phyloP scores from a whole-genome alignment of 2,888 invertebrate species.

The Terebella lapidaria region DNA sequence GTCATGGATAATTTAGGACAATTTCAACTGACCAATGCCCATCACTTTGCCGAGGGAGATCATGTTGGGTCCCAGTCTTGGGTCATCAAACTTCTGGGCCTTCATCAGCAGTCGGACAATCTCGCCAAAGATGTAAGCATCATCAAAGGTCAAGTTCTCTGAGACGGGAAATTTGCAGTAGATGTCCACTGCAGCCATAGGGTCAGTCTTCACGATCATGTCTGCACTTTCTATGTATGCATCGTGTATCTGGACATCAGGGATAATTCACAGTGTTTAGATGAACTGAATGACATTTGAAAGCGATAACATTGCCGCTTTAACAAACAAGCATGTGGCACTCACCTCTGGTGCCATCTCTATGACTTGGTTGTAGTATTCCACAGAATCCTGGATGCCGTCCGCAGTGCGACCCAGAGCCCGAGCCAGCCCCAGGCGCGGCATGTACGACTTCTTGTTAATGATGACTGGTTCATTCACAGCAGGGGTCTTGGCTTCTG shows the following conservation, averaged over 20 bases:
- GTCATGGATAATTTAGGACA: neutral
- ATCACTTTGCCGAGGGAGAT: slow-evolving; percentile 45
- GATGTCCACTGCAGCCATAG: slow-evolving; percentile 48
- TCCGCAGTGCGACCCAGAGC: slow-evolving; percentile 35
- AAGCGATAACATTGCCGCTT: too few species aligned
- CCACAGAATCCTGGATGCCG: slow-evolving; percentile 36
- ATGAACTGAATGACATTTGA: too few species aligned
- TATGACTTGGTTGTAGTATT: slow-evolving; percentile 45
- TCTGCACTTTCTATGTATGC: slow-evolving; percentile 50
- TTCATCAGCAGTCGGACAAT: slow-evolving; percentile 49
- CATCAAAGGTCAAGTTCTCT: slow-evolving; percentile 47
- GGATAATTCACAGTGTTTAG: neutral
- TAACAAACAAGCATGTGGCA: neutral
- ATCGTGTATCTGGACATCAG: slow-evolving; percentile 44
- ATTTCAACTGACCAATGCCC: slow-evolving; percentile 39
- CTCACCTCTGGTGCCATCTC: slow-evolving; percentile 47
- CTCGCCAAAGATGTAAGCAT: slow-evolving; percentile 51
- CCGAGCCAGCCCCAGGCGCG: slow-evolving; percentile 43
- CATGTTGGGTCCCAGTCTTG: slow-evolving; percentile 42
- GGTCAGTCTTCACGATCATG: slow-evolving; percentile 42
- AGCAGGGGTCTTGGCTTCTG: too few species aligned
- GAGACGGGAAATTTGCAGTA: slow-evolving; percentile 48
- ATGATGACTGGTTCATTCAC: neutral
- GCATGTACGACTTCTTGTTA: slow-evolving; percentile 30
- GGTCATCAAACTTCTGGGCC: slow-evolving; percentile 48